A percentile compares a stretch with the other conserved stretches of the same genome.
These are phyloP conservation scores for Harlomillsia oculata DNA, from an alignment of 1,140 invertebrate genomes.

Conservation along the genomic window DNA sequence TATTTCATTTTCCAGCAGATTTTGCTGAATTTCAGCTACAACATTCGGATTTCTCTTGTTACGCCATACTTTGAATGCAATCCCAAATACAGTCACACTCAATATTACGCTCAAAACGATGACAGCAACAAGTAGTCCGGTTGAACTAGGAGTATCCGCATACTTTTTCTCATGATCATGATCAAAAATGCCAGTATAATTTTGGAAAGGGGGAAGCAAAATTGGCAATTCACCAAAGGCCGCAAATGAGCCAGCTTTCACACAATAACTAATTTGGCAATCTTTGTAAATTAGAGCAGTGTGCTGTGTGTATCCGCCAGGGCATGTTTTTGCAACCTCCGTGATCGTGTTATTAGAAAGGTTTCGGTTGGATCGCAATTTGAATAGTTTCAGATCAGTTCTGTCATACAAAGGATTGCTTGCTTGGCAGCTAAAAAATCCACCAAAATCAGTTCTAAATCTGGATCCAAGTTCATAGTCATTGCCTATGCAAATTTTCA, in stretches of 20 bases:
- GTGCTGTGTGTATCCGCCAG: conserved; percentile 8
- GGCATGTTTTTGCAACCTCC: neutral
- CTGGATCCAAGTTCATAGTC: conserved; percentile 11
- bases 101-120: no score
- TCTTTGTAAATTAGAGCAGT: conserved; percentile 6
- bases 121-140: no score
- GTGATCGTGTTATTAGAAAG: no score
- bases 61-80: no score
- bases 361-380: neutral
- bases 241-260: neutral
- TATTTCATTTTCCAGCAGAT: neutral
- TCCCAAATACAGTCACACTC: no score
- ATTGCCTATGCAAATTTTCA: neutral
- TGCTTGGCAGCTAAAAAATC: conserved; percentile 11
- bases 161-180: no score
- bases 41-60: neutral
- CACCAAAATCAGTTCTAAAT: conserved; percentile 3
- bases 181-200: neutral
- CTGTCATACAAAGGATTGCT: conserved; percentile 1
- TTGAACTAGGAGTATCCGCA: no score
- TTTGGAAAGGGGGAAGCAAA: conserved; percentile 9
- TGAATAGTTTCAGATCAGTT: neutral
- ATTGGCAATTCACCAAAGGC: neutral
- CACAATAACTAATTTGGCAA: conserved; percentile 7
- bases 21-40: neutral